These are phyloP conservation scores for Chrysocyon brachyurus DNA, from an alignment of 2,797 vertebrate genomes.

Conservation along the genomic window DNA sequence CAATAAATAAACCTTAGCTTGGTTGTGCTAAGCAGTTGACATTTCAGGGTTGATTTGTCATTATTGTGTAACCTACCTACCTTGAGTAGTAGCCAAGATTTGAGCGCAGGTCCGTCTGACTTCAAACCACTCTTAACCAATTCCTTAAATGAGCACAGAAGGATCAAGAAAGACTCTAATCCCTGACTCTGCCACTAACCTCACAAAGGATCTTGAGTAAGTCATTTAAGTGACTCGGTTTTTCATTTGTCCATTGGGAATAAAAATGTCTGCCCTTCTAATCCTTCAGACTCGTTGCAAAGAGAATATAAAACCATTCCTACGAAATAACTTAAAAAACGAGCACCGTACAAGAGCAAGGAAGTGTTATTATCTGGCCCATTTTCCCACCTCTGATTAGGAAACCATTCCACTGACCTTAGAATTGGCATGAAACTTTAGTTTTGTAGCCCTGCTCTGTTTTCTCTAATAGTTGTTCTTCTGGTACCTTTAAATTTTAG, in stretches of 20 bases:
- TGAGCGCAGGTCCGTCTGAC: background rate
- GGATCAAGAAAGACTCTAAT: background rate
- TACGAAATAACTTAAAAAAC: background rate
- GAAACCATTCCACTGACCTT: background rate
- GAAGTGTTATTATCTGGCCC: background rate
- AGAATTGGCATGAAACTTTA: background rate
- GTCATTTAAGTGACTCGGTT: background rate
- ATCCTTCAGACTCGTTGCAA: background rate
- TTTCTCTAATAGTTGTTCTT: background rate
- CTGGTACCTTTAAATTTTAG: background rate
- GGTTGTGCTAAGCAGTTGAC: background rate
- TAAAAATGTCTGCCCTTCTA: conserved; percentile 19
- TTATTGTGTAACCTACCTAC: background rate
- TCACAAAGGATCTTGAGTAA: background rate
- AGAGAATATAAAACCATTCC: background rate
- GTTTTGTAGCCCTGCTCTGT: background rate
- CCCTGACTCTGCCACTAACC: background rate
- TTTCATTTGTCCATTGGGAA: background rate
- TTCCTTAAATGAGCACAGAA: background rate
- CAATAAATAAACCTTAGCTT: background rate
- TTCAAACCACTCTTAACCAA: background rate
- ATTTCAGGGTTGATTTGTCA: background rate
- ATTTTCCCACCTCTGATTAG: background rate
- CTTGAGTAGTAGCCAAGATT: background rate
- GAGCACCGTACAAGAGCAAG: conserved; percentile 8